Conservation (phyloP, 2,113 vertebrate genomes). For the Siphamia tubifer region DNA sequence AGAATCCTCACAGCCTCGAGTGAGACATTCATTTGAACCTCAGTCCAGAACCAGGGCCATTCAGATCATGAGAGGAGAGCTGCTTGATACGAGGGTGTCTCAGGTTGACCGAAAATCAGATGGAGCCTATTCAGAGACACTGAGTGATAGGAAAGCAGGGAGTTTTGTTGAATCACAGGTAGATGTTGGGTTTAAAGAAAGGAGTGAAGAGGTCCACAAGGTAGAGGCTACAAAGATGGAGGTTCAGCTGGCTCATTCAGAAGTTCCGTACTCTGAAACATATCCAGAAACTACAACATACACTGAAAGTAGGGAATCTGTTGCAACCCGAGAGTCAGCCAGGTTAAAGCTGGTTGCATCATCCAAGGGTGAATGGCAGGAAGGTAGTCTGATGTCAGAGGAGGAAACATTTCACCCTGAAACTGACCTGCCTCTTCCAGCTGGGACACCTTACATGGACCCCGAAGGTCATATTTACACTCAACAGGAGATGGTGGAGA, state of each 20-base stretch:
- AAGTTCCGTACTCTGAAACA: conserved; percentile 32
- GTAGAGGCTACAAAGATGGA: conserved; percentile 4
- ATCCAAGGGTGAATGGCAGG: conserved; percentile 68
- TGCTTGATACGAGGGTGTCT: conserved; percentile 23
- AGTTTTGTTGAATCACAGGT: conserved; percentile 18
- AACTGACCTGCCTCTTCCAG: conserved; percentile 18
- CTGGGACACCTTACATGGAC: conserved; percentile 31
- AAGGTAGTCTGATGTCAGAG: conserved; percentile 58
- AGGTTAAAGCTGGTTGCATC: conserved; percentile 42
- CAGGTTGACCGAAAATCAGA: conserved; percentile 8
- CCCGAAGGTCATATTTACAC: neutral
- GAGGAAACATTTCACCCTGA: conserved; percentile 47
- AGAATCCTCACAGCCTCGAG: conserved; percentile 23
- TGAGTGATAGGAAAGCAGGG: neutral
- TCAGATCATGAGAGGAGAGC: conserved; percentile 74
- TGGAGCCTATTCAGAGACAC: neutral
- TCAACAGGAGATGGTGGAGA: conserved; percentile 9
- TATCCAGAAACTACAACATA: neutral
- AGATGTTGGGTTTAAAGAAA: conserved; percentile 33
- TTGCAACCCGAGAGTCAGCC: conserved; percentile 31
- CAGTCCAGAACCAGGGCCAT: conserved; percentile 75
- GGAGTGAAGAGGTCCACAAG: conserved; percentile 18
- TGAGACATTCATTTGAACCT: conserved; percentile 78
- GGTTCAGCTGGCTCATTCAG: neutral
- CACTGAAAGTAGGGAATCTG: conserved; percentile 37